phyloP scores from a whole-genome alignment of 2,797 vertebrate species.

The Gymnothorax javanicus region DNA sequence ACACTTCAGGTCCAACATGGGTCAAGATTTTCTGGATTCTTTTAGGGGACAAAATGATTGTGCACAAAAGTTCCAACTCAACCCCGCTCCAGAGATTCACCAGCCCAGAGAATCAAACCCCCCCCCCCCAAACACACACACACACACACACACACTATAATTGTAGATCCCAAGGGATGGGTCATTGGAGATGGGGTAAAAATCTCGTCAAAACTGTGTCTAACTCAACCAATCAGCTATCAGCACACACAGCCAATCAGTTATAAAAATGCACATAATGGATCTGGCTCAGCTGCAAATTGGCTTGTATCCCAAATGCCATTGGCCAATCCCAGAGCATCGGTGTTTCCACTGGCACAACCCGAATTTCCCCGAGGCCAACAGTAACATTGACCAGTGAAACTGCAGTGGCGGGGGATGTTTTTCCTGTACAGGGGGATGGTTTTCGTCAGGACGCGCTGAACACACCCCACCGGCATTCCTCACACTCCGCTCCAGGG shows the following conservation, averaged over 20 bases:
- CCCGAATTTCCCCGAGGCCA: constrained; percentile 47
- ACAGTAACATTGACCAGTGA: constrained; percentile 64
- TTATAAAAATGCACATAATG: constrained; percentile 43
- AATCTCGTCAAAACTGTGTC: constrained; percentile 45
- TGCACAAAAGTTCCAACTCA: background rate
- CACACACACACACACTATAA: background rate
- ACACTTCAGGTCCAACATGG: background rate
- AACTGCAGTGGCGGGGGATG: constrained; percentile 66
- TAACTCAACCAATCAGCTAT: constrained; percentile 46
- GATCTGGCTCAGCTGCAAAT: no score
- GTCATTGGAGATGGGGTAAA: background rate
- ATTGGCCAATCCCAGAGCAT: constrained; percentile 48
- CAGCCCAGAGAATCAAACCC: background rate
- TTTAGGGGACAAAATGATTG: background rate
- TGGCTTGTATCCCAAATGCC: no score
- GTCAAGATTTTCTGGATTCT: background rate
- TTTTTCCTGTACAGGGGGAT: constrained; percentile 61
- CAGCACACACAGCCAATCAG: constrained; percentile 66
- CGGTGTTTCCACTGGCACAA: constrained; percentile 70
- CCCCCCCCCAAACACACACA: no score
- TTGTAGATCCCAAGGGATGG: background rate
- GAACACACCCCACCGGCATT: no score
- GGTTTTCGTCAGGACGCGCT: constrained; percentile 41
- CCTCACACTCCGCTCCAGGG: background rate
- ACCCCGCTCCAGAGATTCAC: background rate